phyloP scores from a whole-genome alignment of 1,140 invertebrate genomes.

The Neodiprion pinetum region DNA sequence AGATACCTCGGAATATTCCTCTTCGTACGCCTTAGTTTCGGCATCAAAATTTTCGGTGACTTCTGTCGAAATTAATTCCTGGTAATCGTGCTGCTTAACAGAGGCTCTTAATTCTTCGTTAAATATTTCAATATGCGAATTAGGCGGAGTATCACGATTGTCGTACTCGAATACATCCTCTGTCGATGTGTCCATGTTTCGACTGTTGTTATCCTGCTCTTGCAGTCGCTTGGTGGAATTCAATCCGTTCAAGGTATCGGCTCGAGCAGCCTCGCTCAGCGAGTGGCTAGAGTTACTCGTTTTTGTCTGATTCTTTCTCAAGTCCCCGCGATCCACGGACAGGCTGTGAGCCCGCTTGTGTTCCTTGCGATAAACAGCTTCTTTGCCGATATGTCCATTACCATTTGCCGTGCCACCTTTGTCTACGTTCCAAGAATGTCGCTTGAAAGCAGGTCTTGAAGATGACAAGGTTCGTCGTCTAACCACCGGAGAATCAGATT shows the following conservation, averaged over 20 bases:
- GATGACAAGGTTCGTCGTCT: conserved; percentile 63
- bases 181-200: conserved; percentile 45
- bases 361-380: conserved; percentile 49
- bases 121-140: conserved; percentile 54
- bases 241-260: conserved; percentile 25
- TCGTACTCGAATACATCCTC: conserved; percentile 52
- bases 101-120: conserved; percentile 40
- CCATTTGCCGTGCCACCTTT: conserved; percentile 34
- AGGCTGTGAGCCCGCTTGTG: conserved; percentile 69
- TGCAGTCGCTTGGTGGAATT: conserved; percentile 14
- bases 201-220: conserved; percentile 22
- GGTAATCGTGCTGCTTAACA: conserved; percentile 41
- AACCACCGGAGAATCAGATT: conserved; percentile 65
- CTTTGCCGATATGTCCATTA: conserved; percentile 38
- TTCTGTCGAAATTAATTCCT: conserved; percentile 33
- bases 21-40: conserved; percentile 38
- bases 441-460: conserved; percentile 62
- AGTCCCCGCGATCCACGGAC: conserved; percentile 58
- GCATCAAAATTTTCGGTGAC: conserved; percentile 24
- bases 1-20: conserved; percentile 48
- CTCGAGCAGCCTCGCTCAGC: conserved; percentile 41
- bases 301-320: conserved; percentile 44
- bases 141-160: conserved; percentile 53
- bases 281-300: conserved; percentile 50
- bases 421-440: conserved; percentile 67